A percentile compares a stretch with the other conserved stretches of the same genome.
Conservation (phyloP, 2,888 invertebrate species). For the Lissocephala sabroskyi region DNA sequence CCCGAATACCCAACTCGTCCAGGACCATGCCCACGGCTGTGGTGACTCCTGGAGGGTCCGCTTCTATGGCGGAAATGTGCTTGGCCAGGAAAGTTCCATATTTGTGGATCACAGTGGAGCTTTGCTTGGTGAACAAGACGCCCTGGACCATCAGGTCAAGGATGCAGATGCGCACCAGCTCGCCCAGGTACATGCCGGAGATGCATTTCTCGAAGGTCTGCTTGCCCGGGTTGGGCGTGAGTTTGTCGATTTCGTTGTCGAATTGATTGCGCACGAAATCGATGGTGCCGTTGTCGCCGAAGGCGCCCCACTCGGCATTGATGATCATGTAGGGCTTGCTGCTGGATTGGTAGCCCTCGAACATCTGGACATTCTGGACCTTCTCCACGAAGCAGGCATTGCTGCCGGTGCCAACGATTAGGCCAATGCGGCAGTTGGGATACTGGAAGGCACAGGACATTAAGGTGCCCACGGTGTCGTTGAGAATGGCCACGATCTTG, state of each 20-base stretch:
- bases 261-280: constrained; percentile 88
- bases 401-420: constrained; percentile 85
- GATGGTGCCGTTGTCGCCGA: constrained; percentile 90
- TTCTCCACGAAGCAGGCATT: constrained; percentile 91
- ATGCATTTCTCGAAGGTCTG: constrained; percentile 88
- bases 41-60: constrained; percentile 82
- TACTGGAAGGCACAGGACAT: constrained; percentile 92
- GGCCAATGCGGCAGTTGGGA: constrained; percentile 82
- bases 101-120: constrained; percentile 16
- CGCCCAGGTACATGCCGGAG: constrained; percentile 98
- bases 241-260: constrained; percentile 84
- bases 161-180: constrained; percentile 87
- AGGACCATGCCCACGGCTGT: constrained; percentile 85
- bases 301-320: constrained; percentile 97
- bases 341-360: constrained; percentile 74
- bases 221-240: constrained; percentile 84
- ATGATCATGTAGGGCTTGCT: constrained; percentile 78
- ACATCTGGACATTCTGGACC: constrained; percentile 83
- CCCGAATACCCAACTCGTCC: constrained; percentile 77
- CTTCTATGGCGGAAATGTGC: constrained; percentile 96
- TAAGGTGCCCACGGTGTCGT: constrained; percentile 93
- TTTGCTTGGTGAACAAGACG: constrained; percentile 48
- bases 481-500: constrained; percentile 89
- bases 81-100: constrained; percentile 86
- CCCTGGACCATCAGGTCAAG: constrained; percentile 84